These are phyloP conservation scores for Hypomesus transpacificus DNA, from an alignment of 2,113 vertebrate genomes.

Conservation along the genomic window DNA sequence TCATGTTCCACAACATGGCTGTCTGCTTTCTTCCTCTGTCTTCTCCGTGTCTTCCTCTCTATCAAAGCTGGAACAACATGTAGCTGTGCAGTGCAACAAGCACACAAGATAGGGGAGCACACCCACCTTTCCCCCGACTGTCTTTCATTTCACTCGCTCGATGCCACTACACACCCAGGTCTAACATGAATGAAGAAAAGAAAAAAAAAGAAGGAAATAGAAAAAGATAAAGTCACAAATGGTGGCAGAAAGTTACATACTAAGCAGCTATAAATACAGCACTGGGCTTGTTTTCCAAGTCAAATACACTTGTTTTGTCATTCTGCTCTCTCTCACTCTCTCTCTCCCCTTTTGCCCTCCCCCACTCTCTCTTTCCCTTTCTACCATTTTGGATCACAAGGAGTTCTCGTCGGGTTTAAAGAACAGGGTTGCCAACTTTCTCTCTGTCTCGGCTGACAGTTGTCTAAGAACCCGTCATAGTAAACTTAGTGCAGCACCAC, in stretches of 20 bases:
- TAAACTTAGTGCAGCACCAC: too few species aligned
- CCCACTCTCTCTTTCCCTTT: not conserved
- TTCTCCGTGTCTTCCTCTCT: constrained; percentile 30
- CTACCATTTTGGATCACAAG: not conserved
- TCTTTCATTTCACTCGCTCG: constrained; percentile 35
- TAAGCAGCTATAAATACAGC: constrained; percentile 26
- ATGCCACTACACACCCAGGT: constrained; percentile 32
- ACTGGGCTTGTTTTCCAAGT: not conserved
- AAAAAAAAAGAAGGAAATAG: not conserved
- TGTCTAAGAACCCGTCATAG: too few species aligned
- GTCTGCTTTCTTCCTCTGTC: constrained; percentile 5
- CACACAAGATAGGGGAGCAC: constrained; percentile 18
- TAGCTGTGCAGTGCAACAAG: constrained; percentile 39
- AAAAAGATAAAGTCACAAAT: constrained; percentile 11
- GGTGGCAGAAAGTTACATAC: constrained; percentile 30
- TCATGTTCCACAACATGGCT: too few species aligned
- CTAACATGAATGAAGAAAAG: constrained; percentile 33
- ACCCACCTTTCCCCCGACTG: constrained; percentile 29
- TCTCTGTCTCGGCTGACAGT: too few species aligned
- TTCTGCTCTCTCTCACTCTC: not conserved
- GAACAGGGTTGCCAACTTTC: too few species aligned
- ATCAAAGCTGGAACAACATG: constrained; percentile 35
- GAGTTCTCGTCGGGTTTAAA: too few species aligned
- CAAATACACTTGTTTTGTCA: not conserved
- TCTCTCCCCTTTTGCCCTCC: not conserved